A percentile compares a stretch with the other conserved stretches of the same genome.
These are phyloP conservation scores for Griposia aprilina DNA, from an alignment of 2,888 invertebrate genomes.

Conservation along the genomic window DNA sequence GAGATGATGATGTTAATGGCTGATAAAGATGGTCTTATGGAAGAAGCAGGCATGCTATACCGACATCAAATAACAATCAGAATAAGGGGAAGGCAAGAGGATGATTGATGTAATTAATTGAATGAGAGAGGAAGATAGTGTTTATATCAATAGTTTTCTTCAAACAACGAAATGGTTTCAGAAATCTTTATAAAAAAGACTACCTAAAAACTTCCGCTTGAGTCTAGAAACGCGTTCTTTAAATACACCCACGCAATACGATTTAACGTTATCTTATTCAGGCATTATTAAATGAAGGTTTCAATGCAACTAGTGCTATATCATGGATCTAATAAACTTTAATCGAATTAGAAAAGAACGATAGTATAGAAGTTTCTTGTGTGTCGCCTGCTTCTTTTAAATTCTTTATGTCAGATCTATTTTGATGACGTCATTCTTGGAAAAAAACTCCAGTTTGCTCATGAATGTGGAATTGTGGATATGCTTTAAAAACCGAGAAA, in stretches of 20 bases:
- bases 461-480: neutral
- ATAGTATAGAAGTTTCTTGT: slow-evolving; percentile 1
- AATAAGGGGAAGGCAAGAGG: neutral
- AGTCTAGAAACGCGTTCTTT: neutral
- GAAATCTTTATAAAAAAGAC: neutral
- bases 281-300: slow-evolving; percentile 14
- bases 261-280: slow-evolving; percentile 15
- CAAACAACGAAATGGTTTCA: neutral
- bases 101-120: neutral
- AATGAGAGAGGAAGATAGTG: neutral
- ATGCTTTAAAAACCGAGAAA: neutral
- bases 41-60: neutral
- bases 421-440: neutral
- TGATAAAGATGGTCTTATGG: neutral
- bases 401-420: neutral
- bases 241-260: neutral
- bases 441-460: neutral
- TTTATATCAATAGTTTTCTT: neutral
- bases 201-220: neutral
- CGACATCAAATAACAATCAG: neutral
- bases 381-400: neutral
- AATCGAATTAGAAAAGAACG: slow-evolving; percentile 8
- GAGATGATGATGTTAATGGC: neutral
- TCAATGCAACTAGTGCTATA: slow-evolving; percentile 19
- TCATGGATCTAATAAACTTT: slow-evolving; percentile 26